Percentiles rank a stretch among this genome's conserved stretches.
phyloP scores from a whole-genome alignment of 2,797 vertebrate genomes.

The Linurgus olivaceus region DNA sequence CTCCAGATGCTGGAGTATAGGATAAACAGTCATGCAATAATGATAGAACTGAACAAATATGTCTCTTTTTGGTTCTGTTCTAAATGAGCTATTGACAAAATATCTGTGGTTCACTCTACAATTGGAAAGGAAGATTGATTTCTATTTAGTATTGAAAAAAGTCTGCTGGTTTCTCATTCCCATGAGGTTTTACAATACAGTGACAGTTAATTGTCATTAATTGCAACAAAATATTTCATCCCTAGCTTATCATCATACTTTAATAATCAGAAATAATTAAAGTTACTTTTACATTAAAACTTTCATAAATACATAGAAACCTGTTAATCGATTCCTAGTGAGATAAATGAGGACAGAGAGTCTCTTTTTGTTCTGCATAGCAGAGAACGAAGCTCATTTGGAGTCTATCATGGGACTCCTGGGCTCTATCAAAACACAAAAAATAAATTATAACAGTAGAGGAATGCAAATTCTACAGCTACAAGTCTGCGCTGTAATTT shows the following conservation, averaged over 20 bases:
- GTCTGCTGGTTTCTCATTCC: background rate
- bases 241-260: background rate
- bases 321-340: background rate
- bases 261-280: conserved; percentile 41
- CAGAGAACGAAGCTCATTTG: background rate
- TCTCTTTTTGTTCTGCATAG: background rate
- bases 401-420: background rate
- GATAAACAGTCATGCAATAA: background rate
- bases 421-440: conserved; percentile 16
- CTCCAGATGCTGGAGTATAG: background rate
- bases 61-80: background rate
- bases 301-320: conserved; percentile 8
- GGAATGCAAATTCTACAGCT: background rate
- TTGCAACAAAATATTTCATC: background rate
- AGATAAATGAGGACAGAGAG: conserved; percentile 19
- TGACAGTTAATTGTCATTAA: background rate
- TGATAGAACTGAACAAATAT: background rate
- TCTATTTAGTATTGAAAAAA: conserved; percentile 10
- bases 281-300: background rate
- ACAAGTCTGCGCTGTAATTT: background rate
- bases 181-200: background rate
- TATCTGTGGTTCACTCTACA: background rate
- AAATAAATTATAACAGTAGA: conserved; percentile 20
- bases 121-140: background rate
- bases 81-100: background rate